Base-by-base conservation (phyloP, 2,888 invertebrate genomes). In the Meganola albula region DNA sequence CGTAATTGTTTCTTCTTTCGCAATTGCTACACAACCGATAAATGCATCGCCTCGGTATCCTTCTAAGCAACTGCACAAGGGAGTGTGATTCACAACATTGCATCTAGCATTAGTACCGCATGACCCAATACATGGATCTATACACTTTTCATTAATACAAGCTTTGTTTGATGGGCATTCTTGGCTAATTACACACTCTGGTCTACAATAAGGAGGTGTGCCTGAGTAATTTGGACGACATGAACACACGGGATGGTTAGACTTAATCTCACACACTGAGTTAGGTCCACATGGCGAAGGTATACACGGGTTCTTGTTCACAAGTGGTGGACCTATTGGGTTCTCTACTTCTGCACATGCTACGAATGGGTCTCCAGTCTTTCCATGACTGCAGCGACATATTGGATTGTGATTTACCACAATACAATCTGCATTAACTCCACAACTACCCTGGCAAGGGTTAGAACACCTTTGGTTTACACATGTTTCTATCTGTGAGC, bases 21-120 rank as follows among this genome's bases (percentile, higher is more conserved):
- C 73, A 39, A 88, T 86, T 58, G 85, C 86, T 13, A 90, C 88
- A 62, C 95, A 95, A 14, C 93, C 93, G 30, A 93, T 89, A 62
- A 94, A 95, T 3, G 96, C 94, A 66, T 96, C 95, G 11, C 96
- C 96, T 72, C 91, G 91, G 63, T 88, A 93, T 13, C 93, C 94
- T 23, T 87, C 74, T 24, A 91, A 77, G 61, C 96, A 96, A 45
- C 91, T 93, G 58, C 95, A 95, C 58, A 92, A 90, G 1, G 94
- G 94, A 13, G 92, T 92, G 64, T 94, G 94, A 44, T 92, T 92
- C 10, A 94, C 89, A 1, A 94, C 92, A 42, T 91, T 88, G 64
- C 94, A 94, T 64, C 90, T 90, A 8, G 95, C 94, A 69, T 95
- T 93, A 43, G 87, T 87, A 25, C 95, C 95, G 68, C 95, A 95